A percentile compares a stretch with the other conserved stretches of the same genome.
Conservation (phyloP, 2,797 vertebrate genomes). For the Danio aesculapii region DNA sequence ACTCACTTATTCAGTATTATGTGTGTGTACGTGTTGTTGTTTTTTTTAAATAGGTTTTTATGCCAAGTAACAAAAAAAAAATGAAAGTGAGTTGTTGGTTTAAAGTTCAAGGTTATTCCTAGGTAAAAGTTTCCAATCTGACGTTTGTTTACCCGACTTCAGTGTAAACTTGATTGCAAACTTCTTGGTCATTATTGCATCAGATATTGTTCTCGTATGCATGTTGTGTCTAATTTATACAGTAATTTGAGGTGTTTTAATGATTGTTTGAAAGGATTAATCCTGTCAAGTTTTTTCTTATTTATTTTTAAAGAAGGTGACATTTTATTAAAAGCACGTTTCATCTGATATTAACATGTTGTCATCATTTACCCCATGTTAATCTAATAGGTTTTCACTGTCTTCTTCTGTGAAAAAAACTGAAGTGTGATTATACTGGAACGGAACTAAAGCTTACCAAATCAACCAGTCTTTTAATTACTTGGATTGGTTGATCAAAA, state of each 20-base stretch:
- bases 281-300: background rate
- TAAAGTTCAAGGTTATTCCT: constrained; percentile 60
- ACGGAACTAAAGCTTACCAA: background rate
- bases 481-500: background rate
- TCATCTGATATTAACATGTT: background rate
- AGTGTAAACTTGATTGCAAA: constrained; percentile 9
- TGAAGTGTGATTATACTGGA: background rate
- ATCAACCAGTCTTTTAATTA: background rate
- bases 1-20: background rate
- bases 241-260: background rate
- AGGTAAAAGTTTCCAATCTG: constrained; percentile 35
- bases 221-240: background rate
- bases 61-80: constrained; percentile 5
- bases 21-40: background rate
- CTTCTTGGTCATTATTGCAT: constrained; percentile 40
- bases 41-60: background rate
- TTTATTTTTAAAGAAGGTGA: background rate
- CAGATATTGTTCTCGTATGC: constrained; percentile 5
- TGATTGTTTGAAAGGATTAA: background rate
- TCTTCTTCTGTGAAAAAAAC: background rate
- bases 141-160: constrained; percentile 56
- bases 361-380: background rate
- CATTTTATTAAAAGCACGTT: background rate
- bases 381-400: background rate
- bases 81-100: constrained; percentile 22